These are phyloP conservation scores for Brenthis ino DNA, from an alignment of 2,888 invertebrate species.

Conservation along the genomic window DNA sequence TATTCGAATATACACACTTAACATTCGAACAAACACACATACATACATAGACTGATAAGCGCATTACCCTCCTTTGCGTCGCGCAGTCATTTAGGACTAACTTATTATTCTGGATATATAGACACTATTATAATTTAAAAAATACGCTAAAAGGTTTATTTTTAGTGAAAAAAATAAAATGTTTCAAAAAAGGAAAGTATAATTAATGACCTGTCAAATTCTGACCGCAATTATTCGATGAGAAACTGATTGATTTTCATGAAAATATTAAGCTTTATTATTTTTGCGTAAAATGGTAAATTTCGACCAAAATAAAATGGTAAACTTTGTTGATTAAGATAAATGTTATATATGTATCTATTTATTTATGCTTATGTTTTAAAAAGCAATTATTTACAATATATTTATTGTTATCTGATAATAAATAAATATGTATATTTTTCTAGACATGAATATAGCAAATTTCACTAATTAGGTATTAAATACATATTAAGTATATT, in stretches of 20 bases:
- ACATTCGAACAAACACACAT: too few relatives aligned
- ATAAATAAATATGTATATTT: too few relatives aligned
- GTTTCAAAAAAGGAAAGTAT: constrained; percentile 47
- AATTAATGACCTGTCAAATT: constrained; percentile 53
- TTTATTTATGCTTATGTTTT: not conserved
- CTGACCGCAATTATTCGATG: constrained; percentile 51
- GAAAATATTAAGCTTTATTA: constrained; percentile 11
- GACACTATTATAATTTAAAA: constrained; percentile 30
- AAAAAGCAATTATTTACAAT: too few relatives aligned
- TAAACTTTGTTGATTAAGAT: constrained; percentile 9
- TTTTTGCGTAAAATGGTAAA: not conserved
- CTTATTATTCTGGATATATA: constrained; percentile 19
- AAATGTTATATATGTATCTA: not conserved
- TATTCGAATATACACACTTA: too few relatives aligned
- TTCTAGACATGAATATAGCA: too few relatives aligned
- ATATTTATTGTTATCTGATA: too few relatives aligned
- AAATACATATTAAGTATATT: too few relatives aligned
- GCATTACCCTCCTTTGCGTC: too few relatives aligned
- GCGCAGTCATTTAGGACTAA: not conserved
- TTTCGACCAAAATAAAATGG: not conserved
- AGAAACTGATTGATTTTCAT: constrained; percentile 40
- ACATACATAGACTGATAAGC: too few relatives aligned
- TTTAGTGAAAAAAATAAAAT: constrained; percentile 50
- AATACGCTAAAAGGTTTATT: constrained; percentile 41
- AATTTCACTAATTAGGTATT: too few relatives aligned